Evolutionary conservation across 2,113 vertebrate genomes (phyloP).

Genomic region (Lophochroa leadbeateri): DNA sequence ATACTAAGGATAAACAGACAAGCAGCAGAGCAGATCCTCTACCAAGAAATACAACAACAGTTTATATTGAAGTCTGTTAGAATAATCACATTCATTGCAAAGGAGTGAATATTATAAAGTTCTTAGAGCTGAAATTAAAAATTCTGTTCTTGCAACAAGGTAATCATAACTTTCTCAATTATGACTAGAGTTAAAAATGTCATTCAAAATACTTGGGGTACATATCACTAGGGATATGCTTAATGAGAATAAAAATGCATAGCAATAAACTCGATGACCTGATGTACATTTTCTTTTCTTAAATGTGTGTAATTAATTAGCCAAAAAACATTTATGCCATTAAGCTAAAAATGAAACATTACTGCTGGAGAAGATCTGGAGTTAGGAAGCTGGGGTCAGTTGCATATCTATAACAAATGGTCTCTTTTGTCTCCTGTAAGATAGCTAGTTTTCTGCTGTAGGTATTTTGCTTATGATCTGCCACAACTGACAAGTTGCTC

Average conservation of each 20-base stretch:
- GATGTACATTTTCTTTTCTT: neutral
- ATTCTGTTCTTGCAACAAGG: neutral
- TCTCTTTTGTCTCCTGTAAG: neutral
- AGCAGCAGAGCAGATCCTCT: neutral
- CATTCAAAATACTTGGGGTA: neutral
- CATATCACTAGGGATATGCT: accelerated
- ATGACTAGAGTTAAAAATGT: neutral
- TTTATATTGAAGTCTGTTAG: neutral
- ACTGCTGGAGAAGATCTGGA: neutral
- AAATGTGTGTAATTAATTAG: neutral
- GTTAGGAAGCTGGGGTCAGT: neutral
- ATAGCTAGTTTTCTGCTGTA: neutral
- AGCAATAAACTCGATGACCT: neutral
- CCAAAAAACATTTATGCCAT: neutral
- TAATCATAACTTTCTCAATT: neutral
- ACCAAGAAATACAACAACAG: neutral
- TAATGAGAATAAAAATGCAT: neutral
- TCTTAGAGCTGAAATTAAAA: neutral
- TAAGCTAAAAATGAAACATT: neutral
- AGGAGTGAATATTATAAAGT: neutral
- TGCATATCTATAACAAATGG: neutral
- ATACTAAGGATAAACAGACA: neutral
- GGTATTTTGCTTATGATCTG: neutral
- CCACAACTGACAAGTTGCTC: neutral
- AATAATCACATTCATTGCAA: neutral